Base-by-base conservation (phyloP, 2,888 invertebrate genomes). In the Aricia artaxerxes region DNA sequence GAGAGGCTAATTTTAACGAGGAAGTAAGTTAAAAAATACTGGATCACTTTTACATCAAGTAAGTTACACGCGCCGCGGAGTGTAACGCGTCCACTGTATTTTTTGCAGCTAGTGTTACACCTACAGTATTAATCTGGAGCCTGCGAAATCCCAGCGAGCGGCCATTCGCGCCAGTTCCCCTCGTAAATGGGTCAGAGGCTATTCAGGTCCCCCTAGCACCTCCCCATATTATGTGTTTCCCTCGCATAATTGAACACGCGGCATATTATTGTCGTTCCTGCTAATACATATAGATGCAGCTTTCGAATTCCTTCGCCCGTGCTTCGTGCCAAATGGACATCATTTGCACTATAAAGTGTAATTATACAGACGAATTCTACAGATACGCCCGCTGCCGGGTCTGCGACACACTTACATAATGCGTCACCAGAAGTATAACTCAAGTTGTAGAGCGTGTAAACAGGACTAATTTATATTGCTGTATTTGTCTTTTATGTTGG, bases 131-230 rank as follows among this genome's bases (percentile, higher is more conserved):
- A 83, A 83, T 82, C 81, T 82, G 82, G 81, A 81, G 82, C 80
- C 81, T 82, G 73, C 83, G 82, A 83, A 88, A 87, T 88, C 88
- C 87, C 87, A 86, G 86, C 85, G 85, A 86, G 84, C 84, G 86
- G 88, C 87, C 87, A 80, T 89, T 87, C 87, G 87, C 87, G 87
- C 87, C 89, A 87, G 89, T 87, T 90, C 87, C 84, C 88, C 86
- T 85, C 88, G 91, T 90, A 93, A 93, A 91, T 93, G 92, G 93
- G 93, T 93, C 93, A 93, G 91, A 91, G 91, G 92, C 91, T 89
- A 91, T 91, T 90, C 89, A 89, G 88, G 86, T 86, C 84, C 85
- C 85, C 83, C 87, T 81, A 86, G 81, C 85, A 84, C 86, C 86
- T 85, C 86, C 87, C 88, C 85, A 84, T 85, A 87, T 87, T 87